Base-by-base conservation (phyloP, 2,888 invertebrate species). In the Acleris cristana region DNA sequence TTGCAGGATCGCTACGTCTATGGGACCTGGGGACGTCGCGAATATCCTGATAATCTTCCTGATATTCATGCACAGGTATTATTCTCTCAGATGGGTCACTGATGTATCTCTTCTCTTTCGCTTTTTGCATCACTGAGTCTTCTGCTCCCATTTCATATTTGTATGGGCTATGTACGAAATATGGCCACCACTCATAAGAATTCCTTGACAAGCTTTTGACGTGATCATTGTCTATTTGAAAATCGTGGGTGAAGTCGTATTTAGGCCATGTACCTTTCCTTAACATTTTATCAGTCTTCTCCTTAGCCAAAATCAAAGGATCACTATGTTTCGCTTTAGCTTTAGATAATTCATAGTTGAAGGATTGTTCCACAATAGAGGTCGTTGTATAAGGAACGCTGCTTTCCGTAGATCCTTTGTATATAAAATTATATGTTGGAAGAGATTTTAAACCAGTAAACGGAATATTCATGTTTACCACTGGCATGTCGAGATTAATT, bases 11-110 rank as follows among this genome's bases (percentile, higher is more conserved):
- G 40, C 14, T 14, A 4, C 14, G 14, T 62, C 59, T 69, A 44
- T 73, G 65, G 65, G 75, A 74, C 40, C 69, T 71, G 26, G 73
- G 54, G 12, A 64, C 61, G 19, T 55, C 64, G n/a, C 75, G 71
- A 40, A 68, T 70, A 57, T 74, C 67, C 3, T 75, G 61, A 70
- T 85, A 81, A 52, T 85, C 78, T 12, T 85, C 79, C 34, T 84
- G 75, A 44, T 81, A 66, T 80, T 90, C 90, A 67, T 87, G 80
- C 18, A 90, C 88, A 2, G 90, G 90, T 72, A 87, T 89, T n/a
- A 84, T 65, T 70, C 75, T 75, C 18, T 75, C 71, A 52, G 70
- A 57, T 18, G 74, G 69, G 2, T 80, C 76, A 23, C 73, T 65
- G 30, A 75, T 76, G 53, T 81, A 86, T 16, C 87, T 85, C 76